Conservation (phyloP, 2,113 vertebrate species). For the Natator depressus region DNA sequence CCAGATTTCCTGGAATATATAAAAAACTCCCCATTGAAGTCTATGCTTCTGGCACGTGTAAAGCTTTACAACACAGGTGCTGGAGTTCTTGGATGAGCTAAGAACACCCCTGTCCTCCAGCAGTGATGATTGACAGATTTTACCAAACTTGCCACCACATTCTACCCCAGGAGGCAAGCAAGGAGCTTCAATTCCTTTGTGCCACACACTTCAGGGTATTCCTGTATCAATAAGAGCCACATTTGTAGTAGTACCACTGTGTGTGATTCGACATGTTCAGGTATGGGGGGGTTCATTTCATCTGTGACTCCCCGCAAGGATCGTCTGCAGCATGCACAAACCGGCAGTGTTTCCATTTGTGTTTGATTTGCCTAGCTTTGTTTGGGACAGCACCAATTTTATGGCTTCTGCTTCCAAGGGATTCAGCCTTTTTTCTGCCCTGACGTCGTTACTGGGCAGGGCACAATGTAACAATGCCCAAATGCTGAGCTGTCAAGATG, state of each 20-base stretch:
- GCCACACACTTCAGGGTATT: neutral
- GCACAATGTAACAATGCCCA: neutral
- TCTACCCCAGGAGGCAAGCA: neutral
- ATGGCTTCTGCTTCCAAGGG: neutral
- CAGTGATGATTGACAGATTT: neutral
- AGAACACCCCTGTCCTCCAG: neutral
- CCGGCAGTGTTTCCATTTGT: fast-evolving
- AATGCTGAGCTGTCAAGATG: neutral
- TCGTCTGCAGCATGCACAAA: neutral
- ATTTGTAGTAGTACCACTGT: neutral
- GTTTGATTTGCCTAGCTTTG: neutral
- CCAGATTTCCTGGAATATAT: neutral
- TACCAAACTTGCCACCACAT: neutral
- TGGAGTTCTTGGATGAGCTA: neutral
- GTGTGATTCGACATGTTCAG: neutral
- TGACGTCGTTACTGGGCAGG: fast-evolving
- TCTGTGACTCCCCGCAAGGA: neutral
- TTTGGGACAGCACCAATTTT: neutral
- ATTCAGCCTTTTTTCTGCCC: neutral
- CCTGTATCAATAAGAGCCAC: neutral
- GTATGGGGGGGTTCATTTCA: neutral
- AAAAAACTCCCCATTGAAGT: neutral
- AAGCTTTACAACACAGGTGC: neutral
- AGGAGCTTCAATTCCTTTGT: no score
- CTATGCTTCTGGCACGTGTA: neutral